phyloP scores from a whole-genome alignment of 2,888 invertebrate species.

The Athalia circularis region DNA sequence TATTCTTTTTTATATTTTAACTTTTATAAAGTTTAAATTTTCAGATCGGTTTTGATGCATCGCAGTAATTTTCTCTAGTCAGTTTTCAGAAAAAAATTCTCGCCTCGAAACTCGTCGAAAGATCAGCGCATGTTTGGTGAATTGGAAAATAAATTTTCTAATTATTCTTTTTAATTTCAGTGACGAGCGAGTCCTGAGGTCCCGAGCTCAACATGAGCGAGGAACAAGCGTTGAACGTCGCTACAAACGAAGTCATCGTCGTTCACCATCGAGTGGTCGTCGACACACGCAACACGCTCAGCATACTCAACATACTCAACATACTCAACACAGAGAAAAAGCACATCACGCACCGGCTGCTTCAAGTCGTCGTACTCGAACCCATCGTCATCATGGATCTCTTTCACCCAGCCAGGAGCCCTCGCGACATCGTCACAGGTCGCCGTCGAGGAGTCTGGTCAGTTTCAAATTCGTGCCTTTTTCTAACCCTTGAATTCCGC shows the following conservation, averaged over 20 bases:
- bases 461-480: constrained; percentile 56
- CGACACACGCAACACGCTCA: constrained; percentile 78
- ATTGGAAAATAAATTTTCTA: background rate
- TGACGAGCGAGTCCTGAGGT: constrained; percentile 78
- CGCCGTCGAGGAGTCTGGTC: constrained; percentile 71
- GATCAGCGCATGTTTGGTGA: too few species aligned
- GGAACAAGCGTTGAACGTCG: constrained; percentile 88
- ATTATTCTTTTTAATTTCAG: constrained; percentile 71
- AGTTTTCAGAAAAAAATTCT: too few species aligned
- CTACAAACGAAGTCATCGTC: constrained; percentile 89
- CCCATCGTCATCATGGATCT: constrained; percentile 67
- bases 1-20: too few species aligned
- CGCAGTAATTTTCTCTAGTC: too few species aligned
- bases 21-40: too few species aligned
- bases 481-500: background rate
- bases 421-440: constrained; percentile 66
- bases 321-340: constrained; percentile 32
- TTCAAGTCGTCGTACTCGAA: constrained; percentile 64
- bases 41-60: too few species aligned
- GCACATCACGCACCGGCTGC: constrained; percentile 30
- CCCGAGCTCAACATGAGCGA: constrained; percentile 79
- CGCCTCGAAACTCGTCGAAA: background rate
- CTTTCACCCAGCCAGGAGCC: constrained; percentile 66
- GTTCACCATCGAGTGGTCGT: constrained; percentile 87
- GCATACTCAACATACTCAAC: constrained; percentile 50